phyloP scores from a whole-genome alignment of 2,888 invertebrate species.

The Invenusta paracnida region DNA sequence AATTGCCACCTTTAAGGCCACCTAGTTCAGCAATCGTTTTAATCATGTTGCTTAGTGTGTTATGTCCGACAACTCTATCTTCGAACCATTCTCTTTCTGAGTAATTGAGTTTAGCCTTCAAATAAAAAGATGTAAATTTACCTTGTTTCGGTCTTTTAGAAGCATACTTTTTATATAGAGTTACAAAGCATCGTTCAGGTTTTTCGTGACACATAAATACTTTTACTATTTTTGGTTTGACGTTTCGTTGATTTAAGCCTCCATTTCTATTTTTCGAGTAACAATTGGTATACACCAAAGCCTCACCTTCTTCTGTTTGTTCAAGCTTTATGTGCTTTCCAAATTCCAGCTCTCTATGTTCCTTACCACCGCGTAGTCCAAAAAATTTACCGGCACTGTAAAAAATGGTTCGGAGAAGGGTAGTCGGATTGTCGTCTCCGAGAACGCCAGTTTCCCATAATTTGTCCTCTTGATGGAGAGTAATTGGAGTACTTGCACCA shows the following conservation, averaged over 20 bases:
- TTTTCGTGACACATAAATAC: neutral
- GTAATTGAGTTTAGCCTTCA: neutral
- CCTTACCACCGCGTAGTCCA: neutral
- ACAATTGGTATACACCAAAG: constrained; percentile 6
- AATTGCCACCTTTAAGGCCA: constrained; percentile 12
- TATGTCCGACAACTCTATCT: neutral
- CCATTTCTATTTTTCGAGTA: constrained; percentile 4
- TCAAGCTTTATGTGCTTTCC: constrained; percentile 1
- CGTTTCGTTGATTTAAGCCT: neutral
- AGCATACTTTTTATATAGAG: neutral
- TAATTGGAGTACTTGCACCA: neutral
- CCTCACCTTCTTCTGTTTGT: neutral
- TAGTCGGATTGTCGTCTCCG: neutral
- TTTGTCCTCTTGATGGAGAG: neutral
- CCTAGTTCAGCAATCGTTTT: neutral
- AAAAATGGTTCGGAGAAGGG: neutral
- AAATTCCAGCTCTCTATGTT: constrained; percentile 6
- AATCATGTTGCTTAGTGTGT: constrained; percentile 1
- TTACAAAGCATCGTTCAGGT: constrained; percentile 19
- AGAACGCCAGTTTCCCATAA: constrained; percentile 1
- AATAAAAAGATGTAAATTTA: constrained; percentile 1
- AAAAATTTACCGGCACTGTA: constrained; percentile 7
- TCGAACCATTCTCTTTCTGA: neutral
- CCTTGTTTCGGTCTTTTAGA: neutral
- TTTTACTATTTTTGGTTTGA: constrained; percentile 13